Conservation (phyloP, 1,140 invertebrate genomes). For the Helicorthomorpha holstii region DNA sequence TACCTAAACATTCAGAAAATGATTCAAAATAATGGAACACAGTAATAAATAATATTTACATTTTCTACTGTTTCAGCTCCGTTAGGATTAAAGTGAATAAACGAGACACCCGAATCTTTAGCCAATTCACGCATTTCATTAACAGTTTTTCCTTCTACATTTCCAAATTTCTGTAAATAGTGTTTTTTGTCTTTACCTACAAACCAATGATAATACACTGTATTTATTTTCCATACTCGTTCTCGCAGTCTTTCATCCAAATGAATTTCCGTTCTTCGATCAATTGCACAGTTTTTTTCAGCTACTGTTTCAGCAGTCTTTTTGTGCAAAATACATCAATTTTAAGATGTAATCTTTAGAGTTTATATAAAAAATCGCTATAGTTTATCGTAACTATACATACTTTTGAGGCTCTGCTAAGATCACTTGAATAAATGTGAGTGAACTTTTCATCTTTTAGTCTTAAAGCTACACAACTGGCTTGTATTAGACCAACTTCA, state of each 20-base stretch:
- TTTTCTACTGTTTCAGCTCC: constrained; percentile 23
- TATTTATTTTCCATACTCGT: constrained; percentile 16
- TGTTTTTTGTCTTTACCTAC: background rate
- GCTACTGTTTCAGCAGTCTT: background rate
- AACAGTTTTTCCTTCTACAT: constrained; percentile 21
- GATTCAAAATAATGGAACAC: too few relatives aligned
- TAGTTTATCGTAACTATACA: background rate
- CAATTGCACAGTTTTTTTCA: background rate
- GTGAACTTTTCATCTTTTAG: constrained; percentile 23
- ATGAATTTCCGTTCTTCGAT: background rate
- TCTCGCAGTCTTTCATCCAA: constrained; percentile 22
- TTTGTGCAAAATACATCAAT: too few relatives aligned
- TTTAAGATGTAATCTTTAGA: too few relatives aligned
- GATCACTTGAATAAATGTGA: constrained; percentile 24
- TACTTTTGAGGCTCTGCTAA: constrained; percentile 16
- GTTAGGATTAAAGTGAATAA: constrained; percentile 19
- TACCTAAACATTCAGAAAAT: too few relatives aligned
- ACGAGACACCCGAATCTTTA: constrained; percentile 15
- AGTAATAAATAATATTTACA: constrained; percentile 12
- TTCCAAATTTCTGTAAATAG: constrained; percentile 23
- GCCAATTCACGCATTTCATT: constrained; percentile 18
- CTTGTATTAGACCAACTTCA: constrained; percentile 20
- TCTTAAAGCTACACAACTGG: constrained; percentile 17
- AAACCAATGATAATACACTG: background rate
- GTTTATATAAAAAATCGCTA: too few relatives aligned